These are phyloP conservation scores for Clarias magur DNA, from an alignment of 2,113 vertebrate species.

Conservation along the genomic window DNA sequence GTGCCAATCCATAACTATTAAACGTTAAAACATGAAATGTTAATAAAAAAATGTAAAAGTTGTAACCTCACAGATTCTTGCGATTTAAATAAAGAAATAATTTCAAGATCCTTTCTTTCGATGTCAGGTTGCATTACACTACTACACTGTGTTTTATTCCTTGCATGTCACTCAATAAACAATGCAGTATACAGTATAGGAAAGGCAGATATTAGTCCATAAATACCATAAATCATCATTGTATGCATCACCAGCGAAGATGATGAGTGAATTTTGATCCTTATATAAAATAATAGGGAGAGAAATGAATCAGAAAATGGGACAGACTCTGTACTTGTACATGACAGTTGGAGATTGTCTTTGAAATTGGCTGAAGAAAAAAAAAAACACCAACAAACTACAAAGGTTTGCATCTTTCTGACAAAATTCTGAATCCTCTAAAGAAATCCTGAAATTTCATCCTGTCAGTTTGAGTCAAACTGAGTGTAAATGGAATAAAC, in stretches of 20 bases:
- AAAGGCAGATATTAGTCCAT: background rate
- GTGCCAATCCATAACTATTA: too few species aligned
- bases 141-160: background rate
- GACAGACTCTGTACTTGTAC: background rate
- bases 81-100: background rate
- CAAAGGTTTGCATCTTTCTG: background rate
- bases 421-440: background rate
- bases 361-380: background rate
- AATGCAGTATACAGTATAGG: background rate
- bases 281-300: background rate
- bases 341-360: background rate
- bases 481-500: background rate
- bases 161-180: background rate
- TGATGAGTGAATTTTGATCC: background rate
- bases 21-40: too few species aligned
- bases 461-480: background rate
- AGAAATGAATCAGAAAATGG: slow-evolving; percentile 5
- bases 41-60: background rate
- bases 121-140: background rate
- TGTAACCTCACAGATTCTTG: background rate
- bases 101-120: background rate
- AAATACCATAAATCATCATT: background rate
- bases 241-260: background rate
- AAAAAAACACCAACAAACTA: too few species aligned
- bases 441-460: background rate